Base-by-base conservation (phyloP, 2,888 invertebrate species). In the Cataglyphis albicans region DNA sequence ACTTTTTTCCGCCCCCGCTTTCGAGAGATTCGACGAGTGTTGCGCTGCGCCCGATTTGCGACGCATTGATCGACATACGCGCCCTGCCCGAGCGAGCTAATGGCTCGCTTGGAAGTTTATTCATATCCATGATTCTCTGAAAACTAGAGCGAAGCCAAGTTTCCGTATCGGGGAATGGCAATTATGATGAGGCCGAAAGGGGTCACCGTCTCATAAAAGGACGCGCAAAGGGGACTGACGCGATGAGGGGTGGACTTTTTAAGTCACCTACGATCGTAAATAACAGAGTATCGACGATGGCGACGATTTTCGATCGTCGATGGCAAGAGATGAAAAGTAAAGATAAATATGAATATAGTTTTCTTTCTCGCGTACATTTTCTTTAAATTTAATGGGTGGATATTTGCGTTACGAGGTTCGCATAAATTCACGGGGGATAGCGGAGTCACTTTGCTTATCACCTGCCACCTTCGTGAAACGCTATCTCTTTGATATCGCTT, bases 401-500 rank as follows among this genome's bases (percentile, higher is more conserved):
- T 59, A 65, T 67, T 52, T 64, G 57, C 76, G 76, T 75, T 57
- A 78, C 21, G 83, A 81, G 84, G 84, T 82, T 81, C 84, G 67
- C 86, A 86, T 89, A 84, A 89, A 89, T 89, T 85, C 73, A 84
- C 82, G 68, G 68, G 68, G 48, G 81, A 83, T 81, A 72, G 87
- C 48, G 84, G 86, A 86, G 82, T 87, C 85, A 59, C 41, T 78
- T 57, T 35, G 87, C 87, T 89, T 89, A 89, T 85, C 87, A 85
- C 83, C 82, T 83, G 87, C 84, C 78, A 84, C 84, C 87, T 59
- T 85, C 85, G 76, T 83, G 88, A 84, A 88, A 88, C 87, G 81
- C 59, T 86, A 89, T 84, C 85, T 84, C 85, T 88, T 86, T 86
- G 84, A 87, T 88, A 88, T 89, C 88, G 75, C 83, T 89, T 89